Conservation (phyloP, 2,113 vertebrate genomes). For the Xiphias gladius region DNA sequence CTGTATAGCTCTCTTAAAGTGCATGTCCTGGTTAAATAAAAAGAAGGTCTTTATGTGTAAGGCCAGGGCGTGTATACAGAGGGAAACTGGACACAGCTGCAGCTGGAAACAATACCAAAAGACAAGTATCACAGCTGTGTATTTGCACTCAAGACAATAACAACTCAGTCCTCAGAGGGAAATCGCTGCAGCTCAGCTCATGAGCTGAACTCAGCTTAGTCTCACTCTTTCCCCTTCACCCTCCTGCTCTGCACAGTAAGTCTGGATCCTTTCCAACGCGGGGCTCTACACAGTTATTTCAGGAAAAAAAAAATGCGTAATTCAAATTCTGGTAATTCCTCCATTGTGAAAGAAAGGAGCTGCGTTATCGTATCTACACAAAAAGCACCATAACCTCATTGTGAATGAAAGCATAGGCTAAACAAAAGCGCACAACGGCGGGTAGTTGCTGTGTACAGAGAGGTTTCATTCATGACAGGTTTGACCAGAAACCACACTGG, state of each 20-base stretch:
- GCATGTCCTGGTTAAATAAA: slow-evolving; percentile 44
- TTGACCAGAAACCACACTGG: slow-evolving; percentile 25
- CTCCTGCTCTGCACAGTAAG: not conserved
- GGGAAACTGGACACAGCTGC: slow-evolving; percentile 62
- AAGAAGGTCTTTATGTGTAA: slow-evolving; percentile 51
- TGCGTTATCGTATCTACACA: not conserved
- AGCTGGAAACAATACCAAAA: slow-evolving; percentile 50
- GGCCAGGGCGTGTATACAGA: not conserved
- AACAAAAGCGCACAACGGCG: not conserved
- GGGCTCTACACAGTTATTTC: slow-evolving; percentile 12
- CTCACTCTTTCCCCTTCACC: not conserved
- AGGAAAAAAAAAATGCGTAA: not conserved
- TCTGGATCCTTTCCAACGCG: slow-evolving; percentile 14
- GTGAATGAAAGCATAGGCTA: slow-evolving; percentile 4
- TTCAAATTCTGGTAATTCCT: slow-evolving; percentile 25
- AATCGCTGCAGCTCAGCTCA: slow-evolving; percentile 2
- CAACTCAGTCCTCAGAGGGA: slow-evolving; percentile 56
- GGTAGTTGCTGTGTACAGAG: no score
- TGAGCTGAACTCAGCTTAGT: slow-evolving; percentile 20
- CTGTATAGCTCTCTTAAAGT: slow-evolving; percentile 5
- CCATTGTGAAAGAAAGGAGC: not conserved
- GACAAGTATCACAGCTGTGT: slow-evolving; percentile 74
- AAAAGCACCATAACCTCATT: not conserved
- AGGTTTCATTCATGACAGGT: slow-evolving; percentile 12
- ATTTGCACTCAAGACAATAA: slow-evolving; percentile 70